Evolutionary conservation across 2,113 vertebrate species (phyloP), one percentile per base, ranked within the genome.

Genomic region (Nothobranchius furzeri): DNA sequence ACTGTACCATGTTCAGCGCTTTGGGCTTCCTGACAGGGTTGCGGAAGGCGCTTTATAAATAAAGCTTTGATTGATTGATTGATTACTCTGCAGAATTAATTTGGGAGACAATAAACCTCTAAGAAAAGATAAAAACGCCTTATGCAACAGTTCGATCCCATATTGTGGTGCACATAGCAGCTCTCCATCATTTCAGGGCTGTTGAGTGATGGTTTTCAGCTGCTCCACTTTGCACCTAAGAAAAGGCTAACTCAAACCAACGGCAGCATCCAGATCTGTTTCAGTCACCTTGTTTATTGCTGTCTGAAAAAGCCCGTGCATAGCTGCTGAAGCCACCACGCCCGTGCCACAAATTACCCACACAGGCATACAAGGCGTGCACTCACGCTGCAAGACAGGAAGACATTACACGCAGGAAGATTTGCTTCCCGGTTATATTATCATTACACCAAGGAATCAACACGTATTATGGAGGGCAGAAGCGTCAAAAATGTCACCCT

Each of bases 101-200:
- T 40, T 40, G 9, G 37, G 9, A 40, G 37, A 40, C 9, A 7
- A 40, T 40, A 40, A 8, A 9, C 37, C 9, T 40, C 4, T 7
- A 40, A 7, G 6, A 40, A 40, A 40, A 7, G 37, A 40, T 40
- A 8, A 40, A 40, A 40, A 40, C 81, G 83, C 69, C 66, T 83
- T 71, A 62, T 75, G 73, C 77, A 70, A 89, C 82, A 82, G 79
- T 78, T 88, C 69, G 64, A 88, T 61, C 88, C 91, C 85, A 90
- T 90, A 87, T 79, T 80, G 85, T 43, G 59, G 79, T 66, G 55
- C 30, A 66, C 72, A 85, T 64, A 79, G 69, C 73, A 81, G 74
- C 57, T 82, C 63, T 78, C 48, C 61, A 40, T 76, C 82, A 49
- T 76, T 68, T 85, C 54, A 60, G 69, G 62, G 52, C 60, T 74